Evolutionary conservation across 2,797 vertebrate genomes (phyloP), one percentile per base, ranked within the genome.

Genomic region (Neostethus bicornis): DNA sequence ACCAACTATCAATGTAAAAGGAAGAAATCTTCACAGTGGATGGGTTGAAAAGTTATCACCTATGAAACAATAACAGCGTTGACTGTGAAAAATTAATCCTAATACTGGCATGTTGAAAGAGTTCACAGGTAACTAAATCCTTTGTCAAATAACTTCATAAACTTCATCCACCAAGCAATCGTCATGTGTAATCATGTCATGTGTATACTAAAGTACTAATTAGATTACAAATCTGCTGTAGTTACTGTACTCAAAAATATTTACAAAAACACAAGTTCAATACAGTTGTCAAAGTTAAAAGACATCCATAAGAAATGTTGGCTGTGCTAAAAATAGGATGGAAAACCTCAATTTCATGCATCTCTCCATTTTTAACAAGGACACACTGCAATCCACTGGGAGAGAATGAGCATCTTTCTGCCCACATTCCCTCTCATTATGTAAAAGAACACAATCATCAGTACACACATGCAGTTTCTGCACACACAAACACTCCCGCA

Each of bases 391-490:
- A 70, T 69, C 64, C 66, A 65, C 32, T 10, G 14, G 63, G 54
- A 84, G 78, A 85, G 70, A 70, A 79, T 66, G 46, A 69, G 43
- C 73, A 64, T 69, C 59, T 38, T 39, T 78, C 70, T 62, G 73
- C 80, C 76, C 76, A 77, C 79, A 78, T 75, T 79, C 67, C 56
- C 65, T 61, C 45, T 73, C 57, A 75, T 79, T 83, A 70, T 60
- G 57, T 73, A 77, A 81, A 77, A 72, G 51, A 21, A 68, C 75
- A 80, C 77, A 84, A 71, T 54, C 56, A 66, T 66, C 64, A 66
- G 63, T 65, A 24, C 66, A 24, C 66, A 73, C 81, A 84, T 87
- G 83, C 86, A 76, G 67, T 61, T 79, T 77, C 70, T 75, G 68
- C 64, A 57, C 67, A 67, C 46, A 77, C 20, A 66, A 51, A 61